A percentile compares a stretch with the other conserved stretches of the same genome.
Evolutionary conservation across 2,797 vertebrate genomes (phyloP).

Genomic region (Enteromius argenteus): DNA sequence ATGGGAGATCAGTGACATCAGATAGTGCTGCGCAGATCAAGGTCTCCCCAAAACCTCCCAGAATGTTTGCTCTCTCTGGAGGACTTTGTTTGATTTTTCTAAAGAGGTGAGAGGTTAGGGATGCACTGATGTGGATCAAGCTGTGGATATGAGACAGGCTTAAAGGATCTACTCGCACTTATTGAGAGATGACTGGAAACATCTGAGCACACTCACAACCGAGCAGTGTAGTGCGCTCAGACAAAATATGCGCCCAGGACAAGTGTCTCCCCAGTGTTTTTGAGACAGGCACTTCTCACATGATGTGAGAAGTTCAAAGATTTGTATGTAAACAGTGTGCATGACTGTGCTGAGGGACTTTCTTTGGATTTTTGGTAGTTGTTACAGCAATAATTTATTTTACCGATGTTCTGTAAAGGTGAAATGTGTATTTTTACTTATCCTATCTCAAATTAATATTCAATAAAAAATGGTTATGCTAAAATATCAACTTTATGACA

Average conservation of each 20-base stretch:
- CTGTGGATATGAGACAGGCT: slow-evolving; percentile 72
- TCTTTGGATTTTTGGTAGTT: neutral
- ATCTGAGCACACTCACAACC: slow-evolving; percentile 79
- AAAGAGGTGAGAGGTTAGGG: slow-evolving; percentile 72
- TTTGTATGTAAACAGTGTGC: neutral
- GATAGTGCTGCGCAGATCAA: slow-evolving; percentile 61
- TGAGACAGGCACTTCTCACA: neutral
- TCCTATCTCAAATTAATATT: neutral
- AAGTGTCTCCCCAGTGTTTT: slow-evolving; percentile 38
- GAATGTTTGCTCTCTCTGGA: slow-evolving; percentile 52
- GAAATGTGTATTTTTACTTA: neutral
- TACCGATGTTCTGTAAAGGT: neutral
- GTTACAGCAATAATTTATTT: neutral
- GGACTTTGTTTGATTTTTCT: slow-evolving; percentile 63
- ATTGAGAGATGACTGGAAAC: slow-evolving; percentile 80
- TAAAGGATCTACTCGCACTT: slow-evolving; percentile 78
- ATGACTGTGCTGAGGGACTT: neutral
- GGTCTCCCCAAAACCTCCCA: slow-evolving; percentile 57
- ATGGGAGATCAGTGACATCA: slow-evolving; percentile 62
- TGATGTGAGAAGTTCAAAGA: neutral
- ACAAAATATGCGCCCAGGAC: slow-evolving; percentile 42
- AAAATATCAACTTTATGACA: neutral
- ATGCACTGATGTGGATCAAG: slow-evolving; percentile 71
- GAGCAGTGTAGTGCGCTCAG: slow-evolving; percentile 65
- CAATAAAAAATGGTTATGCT: neutral